Conservation (phyloP, 1,140 invertebrate species). For the Macrosteles quadrilineatus region DNA sequence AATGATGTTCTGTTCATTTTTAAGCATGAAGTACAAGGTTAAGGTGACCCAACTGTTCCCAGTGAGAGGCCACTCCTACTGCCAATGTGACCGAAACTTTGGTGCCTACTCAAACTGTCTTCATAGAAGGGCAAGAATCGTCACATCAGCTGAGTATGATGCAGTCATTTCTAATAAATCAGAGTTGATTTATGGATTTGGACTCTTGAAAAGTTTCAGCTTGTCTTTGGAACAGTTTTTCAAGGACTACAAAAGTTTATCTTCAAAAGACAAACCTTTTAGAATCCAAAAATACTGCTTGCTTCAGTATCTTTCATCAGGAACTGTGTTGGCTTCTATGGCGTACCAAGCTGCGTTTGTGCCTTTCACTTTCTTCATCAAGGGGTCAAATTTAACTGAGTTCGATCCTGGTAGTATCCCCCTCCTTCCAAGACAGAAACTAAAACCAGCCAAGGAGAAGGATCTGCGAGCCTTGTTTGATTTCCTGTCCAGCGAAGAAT, state of each 20-base stretch:
- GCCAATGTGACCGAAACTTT: slow-evolving; percentile 13
- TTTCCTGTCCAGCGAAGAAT: too few species aligned
- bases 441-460: background rate
- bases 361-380: too few species aligned
- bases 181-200: background rate
- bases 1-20: slow-evolving; percentile 8
- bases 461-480: background rate
- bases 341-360: background rate
- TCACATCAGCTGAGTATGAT: background rate
- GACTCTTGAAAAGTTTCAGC: background rate
- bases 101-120: background rate
- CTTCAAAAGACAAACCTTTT: background rate
- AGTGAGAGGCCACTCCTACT: slow-evolving; percentile 25
- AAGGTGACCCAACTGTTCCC: slow-evolving; percentile 20
- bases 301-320: background rate
- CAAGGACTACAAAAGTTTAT: background rate
- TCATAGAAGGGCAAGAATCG: background rate
- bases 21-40: background rate
- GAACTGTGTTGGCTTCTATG: background rate
- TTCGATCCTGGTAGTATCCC: too few species aligned
- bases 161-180: background rate
- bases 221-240: background rate
- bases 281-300: background rate
- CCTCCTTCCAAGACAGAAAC: background rate
- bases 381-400: too few species aligned